Conservation (phyloP, 2,113 vertebrate genomes). For the Chloropsis cyanopogon region DNA sequence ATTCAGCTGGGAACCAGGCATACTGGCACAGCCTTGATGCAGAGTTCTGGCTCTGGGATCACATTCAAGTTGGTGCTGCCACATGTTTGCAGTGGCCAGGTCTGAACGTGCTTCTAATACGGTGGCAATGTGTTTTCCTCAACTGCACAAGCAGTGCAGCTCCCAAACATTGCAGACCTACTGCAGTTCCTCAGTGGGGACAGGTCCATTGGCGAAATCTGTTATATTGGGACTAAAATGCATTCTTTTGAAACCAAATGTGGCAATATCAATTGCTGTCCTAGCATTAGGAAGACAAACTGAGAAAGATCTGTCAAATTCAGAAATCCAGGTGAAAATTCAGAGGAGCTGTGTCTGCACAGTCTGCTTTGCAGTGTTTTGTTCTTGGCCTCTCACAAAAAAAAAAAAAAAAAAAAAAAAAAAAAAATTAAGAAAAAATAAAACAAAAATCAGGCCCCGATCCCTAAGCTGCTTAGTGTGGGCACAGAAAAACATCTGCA, state of each 20-base stretch:
- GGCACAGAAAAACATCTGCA: slow-evolving; percentile 37
- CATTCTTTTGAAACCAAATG: background rate
- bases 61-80: background rate
- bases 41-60: background rate
- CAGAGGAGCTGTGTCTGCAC: background rate
- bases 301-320: background rate
- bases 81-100: background rate
- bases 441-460: background rate
- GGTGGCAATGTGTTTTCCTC: background rate
- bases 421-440: background rate
- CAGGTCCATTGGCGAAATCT: background rate
- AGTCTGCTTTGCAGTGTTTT: background rate
- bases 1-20: background rate
- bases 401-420: background rate
- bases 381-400: background rate
- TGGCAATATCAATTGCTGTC: background rate
- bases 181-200: background rate
- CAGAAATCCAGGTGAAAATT: background rate
- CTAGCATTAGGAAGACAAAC: background rate
- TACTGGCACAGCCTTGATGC: background rate
- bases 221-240: background rate
- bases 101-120: background rate
- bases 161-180: background rate
- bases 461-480: background rate
- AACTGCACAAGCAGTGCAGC: background rate